Percentiles rank a stretch among this genome's conserved stretches.
Evolutionary conservation across 2,113 vertebrate species (phyloP).

Genomic region (Strix uralensis): DNA sequence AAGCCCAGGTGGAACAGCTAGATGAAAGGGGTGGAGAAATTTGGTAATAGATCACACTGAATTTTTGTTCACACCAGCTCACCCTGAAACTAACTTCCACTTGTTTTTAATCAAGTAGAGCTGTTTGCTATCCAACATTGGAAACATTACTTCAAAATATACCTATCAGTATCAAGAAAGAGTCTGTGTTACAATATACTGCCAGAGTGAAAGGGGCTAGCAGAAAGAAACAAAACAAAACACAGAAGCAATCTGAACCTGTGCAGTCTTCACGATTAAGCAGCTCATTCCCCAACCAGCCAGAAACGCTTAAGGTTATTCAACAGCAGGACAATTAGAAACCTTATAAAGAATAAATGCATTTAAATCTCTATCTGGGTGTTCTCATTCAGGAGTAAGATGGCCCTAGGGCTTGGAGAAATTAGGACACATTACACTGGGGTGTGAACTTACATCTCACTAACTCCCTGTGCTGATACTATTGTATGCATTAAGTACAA

Average conservation of each 20-base stretch:
- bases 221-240: not conserved
- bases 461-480: not conserved
- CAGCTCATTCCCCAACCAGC: not conserved
- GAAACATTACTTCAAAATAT: not conserved
- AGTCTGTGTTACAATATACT: not conserved
- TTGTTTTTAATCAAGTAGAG: not conserved
- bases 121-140: not conserved
- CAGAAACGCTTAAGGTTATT: not conserved
- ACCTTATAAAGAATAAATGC: not conserved
- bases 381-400: not conserved
- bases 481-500: not conserved
- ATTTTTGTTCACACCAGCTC: not conserved
- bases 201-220: not conserved
- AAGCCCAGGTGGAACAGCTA: not conserved
- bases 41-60: not conserved
- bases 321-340: conserved; percentile 2
- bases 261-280: not conserved
- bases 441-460: not conserved
- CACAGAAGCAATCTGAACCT: not conserved
- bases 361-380: not conserved
- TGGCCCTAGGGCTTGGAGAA: not conserved
- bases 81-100: not conserved
- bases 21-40: not conserved
- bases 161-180: not conserved
- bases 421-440: not conserved